phyloP scores from a whole-genome alignment of 2,888 invertebrate species.

The Acanthosepion pharaonis region DNA sequence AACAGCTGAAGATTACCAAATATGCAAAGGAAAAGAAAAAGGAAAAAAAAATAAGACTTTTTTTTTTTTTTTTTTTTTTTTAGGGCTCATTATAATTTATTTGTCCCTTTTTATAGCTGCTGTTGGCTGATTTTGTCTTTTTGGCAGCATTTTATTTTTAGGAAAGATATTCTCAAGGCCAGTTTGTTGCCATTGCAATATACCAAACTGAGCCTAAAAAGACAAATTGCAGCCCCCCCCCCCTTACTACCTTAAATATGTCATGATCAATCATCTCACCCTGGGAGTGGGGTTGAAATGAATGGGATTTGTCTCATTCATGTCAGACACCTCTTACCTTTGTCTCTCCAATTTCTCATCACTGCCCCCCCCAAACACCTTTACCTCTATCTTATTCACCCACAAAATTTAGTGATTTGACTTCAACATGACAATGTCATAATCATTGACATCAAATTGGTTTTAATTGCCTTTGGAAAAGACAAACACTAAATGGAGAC shows the following conservation, averaged over 20 bases:
- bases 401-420: too few species aligned
- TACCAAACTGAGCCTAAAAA: background rate
- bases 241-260: background rate
- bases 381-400: background rate
- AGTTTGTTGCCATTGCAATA: too few species aligned
- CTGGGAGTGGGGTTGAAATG: background rate
- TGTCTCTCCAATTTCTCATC: background rate
- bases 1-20: background rate
- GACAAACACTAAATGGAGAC: background rate
- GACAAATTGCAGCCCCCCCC: background rate
- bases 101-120: background rate
- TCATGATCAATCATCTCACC: background rate
- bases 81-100: slow-evolving; percentile 10
- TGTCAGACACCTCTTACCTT: background rate
- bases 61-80: background rate
- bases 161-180: too few species aligned
- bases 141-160: background rate
- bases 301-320: slow-evolving; percentile 33
- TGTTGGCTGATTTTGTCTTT: background rate
- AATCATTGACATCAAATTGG: too few species aligned
- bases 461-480: too few species aligned
- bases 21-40: background rate
- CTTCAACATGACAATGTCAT: too few species aligned
- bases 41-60: too few species aligned
- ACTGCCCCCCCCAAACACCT: background rate